phyloP scores from a whole-genome alignment of 2,888 invertebrate species.

The Meloe dianella region DNA sequence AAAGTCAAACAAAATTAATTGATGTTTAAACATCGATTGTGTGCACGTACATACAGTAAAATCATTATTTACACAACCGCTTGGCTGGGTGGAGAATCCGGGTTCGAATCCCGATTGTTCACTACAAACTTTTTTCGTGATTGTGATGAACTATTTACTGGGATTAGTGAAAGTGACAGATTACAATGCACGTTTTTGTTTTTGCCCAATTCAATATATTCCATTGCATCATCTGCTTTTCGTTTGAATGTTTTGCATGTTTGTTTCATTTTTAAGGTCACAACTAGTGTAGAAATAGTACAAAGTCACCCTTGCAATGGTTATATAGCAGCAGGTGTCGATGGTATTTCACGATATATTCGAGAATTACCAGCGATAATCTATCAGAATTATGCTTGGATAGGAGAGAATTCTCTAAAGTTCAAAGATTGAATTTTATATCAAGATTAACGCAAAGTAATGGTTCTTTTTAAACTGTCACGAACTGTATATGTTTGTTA shows the following conservation, averaged over 20 bases:
- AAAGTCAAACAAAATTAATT: neutral
- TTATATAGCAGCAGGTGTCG: neutral
- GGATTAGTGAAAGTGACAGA: neutral
- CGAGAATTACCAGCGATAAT: neutral
- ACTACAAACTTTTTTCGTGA: too few relatives aligned
- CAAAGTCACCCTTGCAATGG: neutral
- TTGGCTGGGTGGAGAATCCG: neutral
- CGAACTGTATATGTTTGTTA: neutral
- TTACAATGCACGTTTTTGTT: too few relatives aligned
- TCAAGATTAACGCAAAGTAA: neutral
- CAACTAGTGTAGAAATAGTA: neutral
- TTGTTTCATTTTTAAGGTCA: neutral
- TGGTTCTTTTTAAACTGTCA: neutral
- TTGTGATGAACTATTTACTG: too few relatives aligned
- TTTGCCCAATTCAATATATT: too few relatives aligned
- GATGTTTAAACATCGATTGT: neutral
- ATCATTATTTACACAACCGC: too few relatives aligned
- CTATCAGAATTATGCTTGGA: neutral
- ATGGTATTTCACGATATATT: slow-evolving; percentile 5
- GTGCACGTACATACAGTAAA: neutral
- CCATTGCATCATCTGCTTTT: neutral
- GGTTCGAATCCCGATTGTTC: neutral
- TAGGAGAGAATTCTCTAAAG: neutral
- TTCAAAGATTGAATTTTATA: neutral
- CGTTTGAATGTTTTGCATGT: neutral